Conservation (phyloP, 2,888 invertebrate genomes). For the Ceriagrion tenellum region DNA sequence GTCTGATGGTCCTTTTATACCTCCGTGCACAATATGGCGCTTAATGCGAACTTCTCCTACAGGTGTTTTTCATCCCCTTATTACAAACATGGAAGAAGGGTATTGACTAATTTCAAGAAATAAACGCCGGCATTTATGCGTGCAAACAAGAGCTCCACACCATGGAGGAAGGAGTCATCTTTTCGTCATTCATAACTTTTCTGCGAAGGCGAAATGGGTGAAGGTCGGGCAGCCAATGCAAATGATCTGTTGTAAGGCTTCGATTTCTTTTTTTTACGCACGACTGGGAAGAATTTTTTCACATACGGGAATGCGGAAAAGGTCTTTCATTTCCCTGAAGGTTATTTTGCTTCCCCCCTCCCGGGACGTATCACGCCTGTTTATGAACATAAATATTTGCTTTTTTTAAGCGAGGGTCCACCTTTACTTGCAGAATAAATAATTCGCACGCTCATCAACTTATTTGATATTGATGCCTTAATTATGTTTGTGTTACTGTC, state of each 20-base stretch:
- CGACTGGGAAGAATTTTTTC: background rate
- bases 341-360: background rate
- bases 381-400: background rate
- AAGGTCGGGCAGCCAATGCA: conserved; percentile 54
- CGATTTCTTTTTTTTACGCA: conserved; percentile 13
- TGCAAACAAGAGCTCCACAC: conserved; percentile 32
- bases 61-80: background rate
- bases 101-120: conserved; percentile 59
- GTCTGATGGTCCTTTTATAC: conserved; percentile 11
- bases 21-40: background rate
- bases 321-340: background rate
- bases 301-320: conserved; percentile 27
- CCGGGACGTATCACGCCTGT: background rate
- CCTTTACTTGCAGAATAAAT: background rate
- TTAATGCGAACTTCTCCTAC: background rate
- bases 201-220: conserved; percentile 54
- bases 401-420: background rate
- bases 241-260: background rate
- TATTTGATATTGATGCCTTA: conserved; percentile 17
- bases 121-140: conserved; percentile 41
- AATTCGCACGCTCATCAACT: background rate
- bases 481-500: conserved; percentile 10
- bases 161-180: background rate
- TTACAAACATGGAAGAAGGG: conserved; percentile 49
- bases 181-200: conserved; percentile 60